Conservation (phyloP, 2,113 vertebrate species). For the Amblyornis subalaris region DNA sequence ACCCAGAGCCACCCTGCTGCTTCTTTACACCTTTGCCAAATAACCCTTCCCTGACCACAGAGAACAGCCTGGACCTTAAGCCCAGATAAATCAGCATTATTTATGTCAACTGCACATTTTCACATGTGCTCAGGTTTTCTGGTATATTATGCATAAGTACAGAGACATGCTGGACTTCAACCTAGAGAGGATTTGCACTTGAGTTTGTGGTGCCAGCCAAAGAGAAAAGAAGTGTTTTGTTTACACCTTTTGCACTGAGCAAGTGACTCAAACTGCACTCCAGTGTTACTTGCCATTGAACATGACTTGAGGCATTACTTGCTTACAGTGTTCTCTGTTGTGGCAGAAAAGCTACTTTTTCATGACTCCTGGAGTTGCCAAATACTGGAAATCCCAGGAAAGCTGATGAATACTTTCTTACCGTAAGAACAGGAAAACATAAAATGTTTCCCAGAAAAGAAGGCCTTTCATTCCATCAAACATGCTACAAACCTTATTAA, state of each 20-base stretch:
- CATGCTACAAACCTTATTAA: not conserved
- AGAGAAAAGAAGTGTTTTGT: not conserved
- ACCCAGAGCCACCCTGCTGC: rapidly evolving
- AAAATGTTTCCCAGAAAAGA: not conserved
- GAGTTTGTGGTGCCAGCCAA: not conserved
- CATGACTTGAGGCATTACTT: not conserved
- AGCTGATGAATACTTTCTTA: not conserved
- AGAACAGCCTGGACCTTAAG: not conserved
- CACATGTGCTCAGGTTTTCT: not conserved
- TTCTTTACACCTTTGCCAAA: not conserved
- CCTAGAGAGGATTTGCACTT: not conserved
- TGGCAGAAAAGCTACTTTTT: not conserved
- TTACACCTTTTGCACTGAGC: not conserved
- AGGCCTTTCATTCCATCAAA: not conserved
- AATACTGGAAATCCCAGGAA: not conserved
- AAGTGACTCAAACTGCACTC: not conserved
- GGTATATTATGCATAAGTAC: not conserved
- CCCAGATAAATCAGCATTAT: not conserved
- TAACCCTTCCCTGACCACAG: not conserved
- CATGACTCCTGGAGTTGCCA: not conserved
- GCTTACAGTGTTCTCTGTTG: not conserved
- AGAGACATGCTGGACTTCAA: not conserved
- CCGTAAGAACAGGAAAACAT: not conserved
- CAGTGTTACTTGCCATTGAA: not conserved
- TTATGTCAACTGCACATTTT: not conserved